Percentiles rank a stretch among this genome's conserved stretches.
Evolutionary conservation across 2,113 vertebrate genomes (phyloP).

Genomic region (Rhinichthys klamathensis): DNA sequence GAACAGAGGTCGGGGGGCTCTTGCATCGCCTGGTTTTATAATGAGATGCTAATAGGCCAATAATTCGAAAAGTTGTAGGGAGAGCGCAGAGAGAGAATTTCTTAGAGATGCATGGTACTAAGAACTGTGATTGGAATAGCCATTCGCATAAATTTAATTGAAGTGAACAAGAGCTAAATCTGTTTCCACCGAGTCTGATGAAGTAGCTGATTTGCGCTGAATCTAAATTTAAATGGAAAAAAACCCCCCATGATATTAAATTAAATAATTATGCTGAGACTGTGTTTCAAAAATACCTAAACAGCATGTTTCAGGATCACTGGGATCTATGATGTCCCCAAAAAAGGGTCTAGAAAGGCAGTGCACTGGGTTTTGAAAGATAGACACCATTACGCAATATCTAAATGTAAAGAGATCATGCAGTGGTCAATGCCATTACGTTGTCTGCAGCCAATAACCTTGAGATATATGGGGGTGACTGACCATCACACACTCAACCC

Average conservation of each 20-base stretch:
- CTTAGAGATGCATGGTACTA: background rate
- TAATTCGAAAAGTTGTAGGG: background rate
- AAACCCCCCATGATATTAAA: background rate
- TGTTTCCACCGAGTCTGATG: too few relatives aligned
- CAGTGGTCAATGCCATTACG: background rate
- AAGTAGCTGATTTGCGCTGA: background rate
- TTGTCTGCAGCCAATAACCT: conserved; percentile 1
- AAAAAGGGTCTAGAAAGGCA: background rate
- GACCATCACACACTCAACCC: conserved; percentile 31
- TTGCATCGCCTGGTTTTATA: conserved; percentile 25
- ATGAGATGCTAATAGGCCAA: conserved; percentile 35
- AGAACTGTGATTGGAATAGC: background rate
- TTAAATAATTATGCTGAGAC: background rate
- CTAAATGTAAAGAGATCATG: background rate
- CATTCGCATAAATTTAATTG: background rate
- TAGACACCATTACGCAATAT: background rate
- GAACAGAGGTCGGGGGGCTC: conserved; percentile 28
- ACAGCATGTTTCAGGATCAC: background rate
- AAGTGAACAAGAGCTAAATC: background rate
- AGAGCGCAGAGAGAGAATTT: background rate
- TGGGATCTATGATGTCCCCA: background rate
- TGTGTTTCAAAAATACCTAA: too few relatives aligned
- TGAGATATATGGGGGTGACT: background rate
- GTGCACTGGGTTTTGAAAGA: background rate
- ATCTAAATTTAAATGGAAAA: background rate